phyloP scores from a whole-genome alignment of 2,888 invertebrate genomes.

The Autographa gamma region DNA sequence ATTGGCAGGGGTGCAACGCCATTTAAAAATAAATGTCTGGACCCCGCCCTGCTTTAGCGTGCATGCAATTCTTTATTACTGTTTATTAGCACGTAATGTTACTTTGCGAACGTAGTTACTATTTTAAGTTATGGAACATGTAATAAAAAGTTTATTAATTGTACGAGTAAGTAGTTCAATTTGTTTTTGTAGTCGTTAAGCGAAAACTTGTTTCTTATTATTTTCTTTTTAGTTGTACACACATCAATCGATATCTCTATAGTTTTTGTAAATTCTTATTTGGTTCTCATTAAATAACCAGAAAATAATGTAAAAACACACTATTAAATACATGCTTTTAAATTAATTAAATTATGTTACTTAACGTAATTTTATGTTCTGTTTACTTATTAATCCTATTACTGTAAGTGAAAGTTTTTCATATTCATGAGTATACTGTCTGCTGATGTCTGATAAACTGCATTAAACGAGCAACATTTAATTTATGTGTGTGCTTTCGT shows the following conservation, averaged over 20 bases:
- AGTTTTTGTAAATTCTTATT: no score
- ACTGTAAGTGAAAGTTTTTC: neutral
- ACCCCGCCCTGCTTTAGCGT: constrained; percentile 42
- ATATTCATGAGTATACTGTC: constrained; percentile 12
- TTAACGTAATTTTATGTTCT: neutral
- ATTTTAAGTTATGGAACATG: neutral
- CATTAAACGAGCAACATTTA: neutral
- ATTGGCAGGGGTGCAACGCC: constrained; percentile 31
- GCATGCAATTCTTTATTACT: constrained; percentile 38
- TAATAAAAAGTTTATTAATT: neutral
- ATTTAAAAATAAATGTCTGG: constrained; percentile 13
- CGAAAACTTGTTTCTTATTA: neutral
- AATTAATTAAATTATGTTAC: neutral
- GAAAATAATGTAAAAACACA: no score
- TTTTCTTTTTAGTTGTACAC: no score
- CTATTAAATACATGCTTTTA: no score
- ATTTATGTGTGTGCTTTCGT: neutral
- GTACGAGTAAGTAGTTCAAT: neutral
- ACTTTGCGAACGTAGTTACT: neutral
- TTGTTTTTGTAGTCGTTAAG: neutral
- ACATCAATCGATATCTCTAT: no score
- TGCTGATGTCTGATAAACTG: neutral
- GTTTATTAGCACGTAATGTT: constrained; percentile 17
- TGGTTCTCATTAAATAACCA: no score
- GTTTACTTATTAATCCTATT: constrained; percentile 18